A percentile compares a stretch with the other conserved stretches of the same genome.
These are phyloP conservation scores for Choloepus hoffmanni DNA, from an alignment of 2,113 vertebrate species.

Conservation along the genomic window DNA sequence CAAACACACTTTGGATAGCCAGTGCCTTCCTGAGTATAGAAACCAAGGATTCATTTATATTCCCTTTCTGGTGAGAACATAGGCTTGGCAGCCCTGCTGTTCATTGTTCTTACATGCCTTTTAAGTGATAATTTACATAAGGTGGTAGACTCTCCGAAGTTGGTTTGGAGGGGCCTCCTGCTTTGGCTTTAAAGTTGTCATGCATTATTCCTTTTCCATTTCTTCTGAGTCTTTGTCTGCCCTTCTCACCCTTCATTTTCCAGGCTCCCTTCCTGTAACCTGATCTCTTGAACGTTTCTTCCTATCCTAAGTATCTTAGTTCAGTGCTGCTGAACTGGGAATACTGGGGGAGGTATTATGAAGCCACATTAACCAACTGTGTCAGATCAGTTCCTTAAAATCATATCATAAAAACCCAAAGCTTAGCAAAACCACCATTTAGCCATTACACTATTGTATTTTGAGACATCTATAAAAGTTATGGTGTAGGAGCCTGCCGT, in stretches of 20 bases:
- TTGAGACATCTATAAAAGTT: background rate
- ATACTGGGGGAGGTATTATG: background rate
- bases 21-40: background rate
- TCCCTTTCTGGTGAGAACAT: background rate
- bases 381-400: constrained; percentile 24
- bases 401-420: background rate
- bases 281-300: background rate
- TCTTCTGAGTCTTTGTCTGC: background rate
- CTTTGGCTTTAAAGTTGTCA: background rate
- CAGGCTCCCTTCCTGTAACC: background rate
- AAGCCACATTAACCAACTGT: background rate
- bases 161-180: background rate
- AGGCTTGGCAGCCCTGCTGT: too few relatives aligned
- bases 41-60: background rate
- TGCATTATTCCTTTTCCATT: background rate
- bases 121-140: background rate
- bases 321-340: background rate
- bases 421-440: constrained; percentile 15
- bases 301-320: background rate
- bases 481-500: background rate
- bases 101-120: background rate
- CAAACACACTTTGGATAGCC: background rate
- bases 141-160: background rate
- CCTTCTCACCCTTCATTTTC: background rate
- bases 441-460: constrained; percentile 13